Percentiles rank a stretch among this genome's conserved stretches.
Evolutionary conservation across 2,797 vertebrate genomes (phyloP).

Genomic region (Acomys russatus): DNA sequence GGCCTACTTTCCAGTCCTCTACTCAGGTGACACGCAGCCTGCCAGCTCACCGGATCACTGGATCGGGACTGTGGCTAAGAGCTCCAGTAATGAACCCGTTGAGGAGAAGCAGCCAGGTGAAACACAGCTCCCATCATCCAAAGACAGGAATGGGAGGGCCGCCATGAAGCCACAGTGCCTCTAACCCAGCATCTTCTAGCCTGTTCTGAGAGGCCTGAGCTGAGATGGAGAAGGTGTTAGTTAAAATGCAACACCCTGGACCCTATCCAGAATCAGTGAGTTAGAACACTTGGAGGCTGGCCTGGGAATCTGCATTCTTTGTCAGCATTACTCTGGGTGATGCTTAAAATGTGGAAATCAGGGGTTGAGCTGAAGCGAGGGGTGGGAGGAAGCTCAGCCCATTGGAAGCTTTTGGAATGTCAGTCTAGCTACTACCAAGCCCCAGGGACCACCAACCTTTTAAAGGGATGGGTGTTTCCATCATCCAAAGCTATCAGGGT

Average conservation of each 20-base stretch:
- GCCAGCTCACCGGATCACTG: not conserved
- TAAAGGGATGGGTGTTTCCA: rapidly evolving
- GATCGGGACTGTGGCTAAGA: slow-evolving; percentile 80
- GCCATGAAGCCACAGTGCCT: not conserved
- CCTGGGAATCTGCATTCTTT: not conserved
- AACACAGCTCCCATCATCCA: not conserved
- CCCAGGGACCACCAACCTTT: not conserved
- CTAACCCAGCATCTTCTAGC: not conserved
- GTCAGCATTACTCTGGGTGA: not conserved
- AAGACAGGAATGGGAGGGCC: rapidly evolving
- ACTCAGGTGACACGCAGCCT: slow-evolving; percentile 85
- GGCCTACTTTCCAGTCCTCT: slow-evolving; percentile 87
- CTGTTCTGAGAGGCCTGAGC: not conserved
- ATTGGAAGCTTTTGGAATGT: not conserved
- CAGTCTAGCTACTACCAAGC: not conserved
- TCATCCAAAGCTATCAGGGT: not conserved
- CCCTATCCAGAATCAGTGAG: not conserved
- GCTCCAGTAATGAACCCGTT: slow-evolving; percentile 72
- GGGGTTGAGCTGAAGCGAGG: not conserved
- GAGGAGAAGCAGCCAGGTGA: slow-evolving; percentile 72
- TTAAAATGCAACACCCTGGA: not conserved
- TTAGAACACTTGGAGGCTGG: not conserved
- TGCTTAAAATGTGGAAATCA: not conserved
- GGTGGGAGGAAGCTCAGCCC: no score
- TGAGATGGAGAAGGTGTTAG: not conserved